These are phyloP conservation scores for Microtus richardsoni DNA, from an alignment of 2,113 vertebrate species.

Conservation along the genomic window DNA sequence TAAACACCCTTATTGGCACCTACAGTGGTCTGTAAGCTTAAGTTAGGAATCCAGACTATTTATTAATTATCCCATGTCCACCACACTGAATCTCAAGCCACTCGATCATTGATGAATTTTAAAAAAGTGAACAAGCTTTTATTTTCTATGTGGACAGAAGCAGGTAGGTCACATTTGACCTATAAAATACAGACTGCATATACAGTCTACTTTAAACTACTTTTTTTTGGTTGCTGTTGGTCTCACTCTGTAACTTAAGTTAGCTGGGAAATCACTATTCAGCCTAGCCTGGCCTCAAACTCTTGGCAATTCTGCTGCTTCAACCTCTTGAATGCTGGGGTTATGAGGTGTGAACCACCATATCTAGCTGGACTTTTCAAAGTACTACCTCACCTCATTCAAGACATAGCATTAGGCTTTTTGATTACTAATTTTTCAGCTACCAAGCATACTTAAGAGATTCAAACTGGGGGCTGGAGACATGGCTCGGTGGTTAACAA, in stretches of 20 bases:
- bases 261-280: background rate
- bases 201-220: background rate
- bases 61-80: background rate
- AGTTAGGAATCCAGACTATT: background rate
- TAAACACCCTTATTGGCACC: background rate
- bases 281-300: background rate
- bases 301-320: background rate
- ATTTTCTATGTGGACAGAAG: constrained; percentile 20
- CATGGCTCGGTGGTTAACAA: background rate
- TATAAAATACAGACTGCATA: constrained; percentile 12
- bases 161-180: background rate
- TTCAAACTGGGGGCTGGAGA: constrained; percentile 21
- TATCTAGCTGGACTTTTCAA: background rate
- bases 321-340: background rate
- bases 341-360: background rate
- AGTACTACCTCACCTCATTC: background rate
- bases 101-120: background rate
- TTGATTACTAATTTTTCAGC: constrained; percentile 26
- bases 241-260: background rate
- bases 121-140: constrained; percentile 15
- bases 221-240: background rate
- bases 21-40: background rate
- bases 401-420: background rate
- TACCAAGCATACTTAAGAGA: constrained; percentile 7
- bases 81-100: background rate